Evolutionary conservation across 1,140 invertebrate genomes (phyloP).

Genomic region (Lepidotrigona ventralis): DNA sequence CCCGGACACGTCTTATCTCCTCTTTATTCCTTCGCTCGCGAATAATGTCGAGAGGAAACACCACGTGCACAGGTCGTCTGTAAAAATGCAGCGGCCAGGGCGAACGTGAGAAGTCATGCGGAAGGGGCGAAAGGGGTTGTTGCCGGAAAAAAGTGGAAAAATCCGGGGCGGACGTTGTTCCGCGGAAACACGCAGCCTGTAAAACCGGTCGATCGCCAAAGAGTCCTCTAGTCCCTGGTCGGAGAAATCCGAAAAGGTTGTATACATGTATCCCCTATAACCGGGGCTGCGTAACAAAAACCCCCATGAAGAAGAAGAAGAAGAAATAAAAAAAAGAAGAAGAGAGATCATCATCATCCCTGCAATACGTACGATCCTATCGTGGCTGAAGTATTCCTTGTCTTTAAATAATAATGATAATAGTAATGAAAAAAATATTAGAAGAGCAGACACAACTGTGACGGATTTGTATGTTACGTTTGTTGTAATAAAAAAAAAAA

Average conservation of each 20-base stretch:
- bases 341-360: neutral
- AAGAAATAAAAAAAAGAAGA: neutral
- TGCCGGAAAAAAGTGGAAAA: slow-evolving; percentile 39
- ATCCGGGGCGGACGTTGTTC: slow-evolving; percentile 39
- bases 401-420: neutral
- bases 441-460: neutral
- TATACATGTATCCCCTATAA: slow-evolving; percentile 9
- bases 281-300: slow-evolving; percentile 27
- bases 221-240: slow-evolving; percentile 77
- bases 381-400: slow-evolving; percentile 24
- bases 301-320: neutral
- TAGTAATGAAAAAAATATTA: neutral
- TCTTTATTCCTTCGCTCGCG: neutral
- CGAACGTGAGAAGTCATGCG: slow-evolving; percentile 38
- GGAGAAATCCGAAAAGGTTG: slow-evolving; percentile 56
- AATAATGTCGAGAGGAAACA: neutral
- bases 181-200: slow-evolving; percentile 45
- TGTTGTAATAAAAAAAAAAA: slow-evolving; percentile 70
- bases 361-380: slow-evolving; percentile 20
- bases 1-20: slow-evolving; percentile 29
- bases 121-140: neutral
- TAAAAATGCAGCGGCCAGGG: slow-evolving; percentile 29
- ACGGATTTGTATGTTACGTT: slow-evolving; percentile 75
- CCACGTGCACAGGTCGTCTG: slow-evolving; percentile 23
- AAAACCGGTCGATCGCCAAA: slow-evolving; percentile 73